Evolutionary conservation across 2,113 vertebrate genomes (phyloP).

Genomic region (Elephas maximus): DNA sequence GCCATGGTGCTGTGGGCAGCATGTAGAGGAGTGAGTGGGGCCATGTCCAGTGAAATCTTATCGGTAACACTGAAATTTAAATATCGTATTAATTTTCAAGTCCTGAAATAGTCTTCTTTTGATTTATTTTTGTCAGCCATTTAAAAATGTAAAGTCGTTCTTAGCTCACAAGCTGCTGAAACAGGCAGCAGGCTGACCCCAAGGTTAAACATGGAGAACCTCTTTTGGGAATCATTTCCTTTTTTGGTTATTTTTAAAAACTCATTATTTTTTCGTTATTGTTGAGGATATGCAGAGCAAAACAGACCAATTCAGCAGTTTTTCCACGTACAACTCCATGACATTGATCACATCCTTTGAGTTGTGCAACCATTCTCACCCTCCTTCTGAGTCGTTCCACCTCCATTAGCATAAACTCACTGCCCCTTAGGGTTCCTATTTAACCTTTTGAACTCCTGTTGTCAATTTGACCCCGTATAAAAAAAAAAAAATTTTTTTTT

Average conservation of each 20-base stretch:
- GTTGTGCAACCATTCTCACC: too few relatives aligned
- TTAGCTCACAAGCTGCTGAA: background rate
- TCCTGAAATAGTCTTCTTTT: background rate
- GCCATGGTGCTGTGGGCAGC: background rate
- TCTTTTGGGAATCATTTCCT: background rate
- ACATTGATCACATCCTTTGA: too few relatives aligned
- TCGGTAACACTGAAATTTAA: background rate
- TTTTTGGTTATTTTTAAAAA: background rate
- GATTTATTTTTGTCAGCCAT: background rate
- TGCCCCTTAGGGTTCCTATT: too few relatives aligned
- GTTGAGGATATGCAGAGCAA: too few relatives aligned
- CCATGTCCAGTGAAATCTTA: background rate
- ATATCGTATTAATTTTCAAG: background rate
- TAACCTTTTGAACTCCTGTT: too few relatives aligned
- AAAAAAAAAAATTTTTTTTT: too few relatives aligned
- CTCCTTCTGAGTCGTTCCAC: too few relatives aligned
- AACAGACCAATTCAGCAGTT: too few relatives aligned
- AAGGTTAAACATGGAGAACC: background rate
- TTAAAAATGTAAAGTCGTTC: constrained; percentile 41
- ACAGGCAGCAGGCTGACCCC: background rate
- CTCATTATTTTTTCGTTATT: too few relatives aligned
- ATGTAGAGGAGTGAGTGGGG: accelerated
- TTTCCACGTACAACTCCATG: too few relatives aligned
- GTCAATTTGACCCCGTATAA: too few relatives aligned
- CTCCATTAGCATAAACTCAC: too few relatives aligned